Percentiles rank a stretch among this genome's conserved stretches.
phyloP scores from a whole-genome alignment of 2,113 vertebrate genomes.

The Sinosuthora webbiana region DNA sequence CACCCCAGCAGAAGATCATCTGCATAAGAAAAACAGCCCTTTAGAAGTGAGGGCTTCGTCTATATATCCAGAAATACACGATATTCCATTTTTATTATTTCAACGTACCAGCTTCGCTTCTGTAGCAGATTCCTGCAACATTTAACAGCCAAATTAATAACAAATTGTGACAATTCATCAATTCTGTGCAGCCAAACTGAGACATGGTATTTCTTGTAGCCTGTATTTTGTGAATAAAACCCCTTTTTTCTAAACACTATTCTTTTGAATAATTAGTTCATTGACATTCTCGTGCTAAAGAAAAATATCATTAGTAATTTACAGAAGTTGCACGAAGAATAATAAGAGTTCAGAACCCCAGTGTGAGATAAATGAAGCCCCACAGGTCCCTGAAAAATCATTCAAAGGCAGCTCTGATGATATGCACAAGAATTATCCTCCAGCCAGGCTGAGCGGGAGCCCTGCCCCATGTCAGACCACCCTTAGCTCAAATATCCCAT shows the following conservation, averaged over 20 bases:
- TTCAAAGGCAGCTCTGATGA: not conserved
- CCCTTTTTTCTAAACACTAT: not conserved
- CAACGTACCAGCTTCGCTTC: not conserved
- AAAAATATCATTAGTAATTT: slow-evolving; percentile 53
- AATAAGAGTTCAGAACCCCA: not conserved
- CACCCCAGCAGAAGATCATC: not conserved
- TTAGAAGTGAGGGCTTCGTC: not conserved
- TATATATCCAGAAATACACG: not conserved
- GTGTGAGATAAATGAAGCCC: slow-evolving; percentile 7
- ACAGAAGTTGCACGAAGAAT: not conserved
- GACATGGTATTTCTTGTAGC: not conserved
- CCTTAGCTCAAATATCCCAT: not conserved
- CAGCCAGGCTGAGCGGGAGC: not conserved
- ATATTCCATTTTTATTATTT: not conserved
- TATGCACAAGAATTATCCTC: not conserved
- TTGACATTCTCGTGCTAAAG: slow-evolving; percentile 34
- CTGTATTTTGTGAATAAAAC: not conserved
- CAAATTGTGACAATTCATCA: not conserved
- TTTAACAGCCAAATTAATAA: slow-evolving; percentile 23
- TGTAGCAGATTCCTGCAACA: not conserved
- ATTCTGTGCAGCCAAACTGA: not conserved
- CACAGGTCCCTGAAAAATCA: not conserved
- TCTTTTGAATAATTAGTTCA: slow-evolving; percentile 52
- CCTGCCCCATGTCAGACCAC: not conserved
- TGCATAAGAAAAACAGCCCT: not conserved